Evolutionary conservation across 1,140 invertebrate genomes (phyloP).

Genomic region (Halesus radiatus): DNA sequence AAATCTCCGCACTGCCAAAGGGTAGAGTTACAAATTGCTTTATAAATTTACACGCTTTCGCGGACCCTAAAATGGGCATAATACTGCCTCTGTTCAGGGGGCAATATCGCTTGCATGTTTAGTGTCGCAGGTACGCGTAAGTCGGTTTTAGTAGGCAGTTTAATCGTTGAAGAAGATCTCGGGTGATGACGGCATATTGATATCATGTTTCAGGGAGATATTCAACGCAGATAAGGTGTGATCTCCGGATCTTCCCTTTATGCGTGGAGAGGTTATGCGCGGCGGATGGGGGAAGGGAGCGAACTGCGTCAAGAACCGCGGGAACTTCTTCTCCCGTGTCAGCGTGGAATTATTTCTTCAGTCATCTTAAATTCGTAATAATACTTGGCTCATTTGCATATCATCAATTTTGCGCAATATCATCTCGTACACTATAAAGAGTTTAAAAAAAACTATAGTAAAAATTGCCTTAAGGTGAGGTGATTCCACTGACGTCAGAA

Average conservation of each 20-base stretch:
- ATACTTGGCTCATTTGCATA: too few species aligned
- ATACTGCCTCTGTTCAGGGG: slow-evolving; percentile 33
- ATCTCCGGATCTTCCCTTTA: slow-evolving; percentile 55
- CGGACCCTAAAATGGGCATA: slow-evolving; percentile 39
- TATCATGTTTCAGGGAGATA: slow-evolving; percentile 55
- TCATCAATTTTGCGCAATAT: too few species aligned
- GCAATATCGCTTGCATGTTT: neutral
- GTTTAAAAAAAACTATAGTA: too few species aligned
- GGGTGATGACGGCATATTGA: slow-evolving; percentile 55
- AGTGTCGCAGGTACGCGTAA: neutral
- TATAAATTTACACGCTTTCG: slow-evolving; percentile 18
- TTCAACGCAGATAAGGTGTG: slow-evolving; percentile 54
- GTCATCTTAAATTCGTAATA: too few species aligned
- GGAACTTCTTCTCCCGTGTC: slow-evolving; percentile 30
- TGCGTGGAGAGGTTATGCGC: slow-evolving; percentile 23
- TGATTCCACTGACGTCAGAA: too few species aligned
- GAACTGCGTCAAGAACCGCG: slow-evolving; percentile 23
- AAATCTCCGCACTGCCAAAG: slow-evolving; percentile 49
- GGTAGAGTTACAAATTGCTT: slow-evolving; percentile 53
- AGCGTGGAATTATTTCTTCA: too few species aligned
- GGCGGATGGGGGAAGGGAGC: slow-evolving; percentile 3
- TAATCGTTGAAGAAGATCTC: slow-evolving; percentile 45
- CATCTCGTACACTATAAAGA: too few species aligned
- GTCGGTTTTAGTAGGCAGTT: neutral
- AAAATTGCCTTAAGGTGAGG: too few species aligned